Evolutionary conservation across 2,888 invertebrate species (phyloP).

Genomic region (Cryptus viduatorius): DNA sequence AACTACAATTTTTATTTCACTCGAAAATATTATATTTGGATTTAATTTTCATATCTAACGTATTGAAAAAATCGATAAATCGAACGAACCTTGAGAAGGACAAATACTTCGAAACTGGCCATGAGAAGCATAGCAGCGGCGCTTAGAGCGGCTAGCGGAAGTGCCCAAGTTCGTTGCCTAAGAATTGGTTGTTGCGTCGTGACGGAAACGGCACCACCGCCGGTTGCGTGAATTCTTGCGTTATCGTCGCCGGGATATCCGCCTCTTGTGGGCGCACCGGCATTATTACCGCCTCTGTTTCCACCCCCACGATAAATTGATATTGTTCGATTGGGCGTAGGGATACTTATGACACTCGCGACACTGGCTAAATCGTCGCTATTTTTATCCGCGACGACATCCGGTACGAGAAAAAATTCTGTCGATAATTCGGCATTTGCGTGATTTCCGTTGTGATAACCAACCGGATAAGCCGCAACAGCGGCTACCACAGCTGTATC

Average conservation of each 20-base stretch:
- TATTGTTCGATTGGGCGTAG: conserved; percentile 81
- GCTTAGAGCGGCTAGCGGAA: conserved; percentile 94
- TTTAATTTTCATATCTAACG: too few species aligned
- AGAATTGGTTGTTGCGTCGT: conserved; percentile 84
- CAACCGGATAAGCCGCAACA: conserved; percentile 76
- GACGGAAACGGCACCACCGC: conserved; percentile 76
- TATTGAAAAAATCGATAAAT: too few species aligned
- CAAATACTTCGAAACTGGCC: conserved; percentile 95
- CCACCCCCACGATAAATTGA: conserved; percentile 77
- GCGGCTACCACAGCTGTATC: conserved; percentile 82
- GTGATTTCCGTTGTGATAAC: conserved; percentile 27
- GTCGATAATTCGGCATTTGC: conserved; percentile 91
- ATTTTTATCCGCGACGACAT: conserved; percentile 81
- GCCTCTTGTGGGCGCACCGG: conserved; percentile 77
- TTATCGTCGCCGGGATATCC: conserved; percentile 68
- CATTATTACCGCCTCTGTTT: conserved; percentile 73
- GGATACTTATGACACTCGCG: conserved; percentile 83
- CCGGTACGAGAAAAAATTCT: conserved; percentile 92
- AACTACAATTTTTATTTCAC: too few species aligned
- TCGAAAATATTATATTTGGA: too few species aligned
- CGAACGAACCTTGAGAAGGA: conserved; percentile 88
- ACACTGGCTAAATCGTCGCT: conserved; percentile 74
- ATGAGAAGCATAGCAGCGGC: conserved; percentile 94
- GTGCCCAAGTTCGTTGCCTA: conserved; percentile 94
- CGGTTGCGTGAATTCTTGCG: conserved; percentile 68